Evolutionary conservation across 2,797 vertebrate species (phyloP), one percentile per base, ranked within the genome.

Genomic region (Okamejei kenojei): DNA sequence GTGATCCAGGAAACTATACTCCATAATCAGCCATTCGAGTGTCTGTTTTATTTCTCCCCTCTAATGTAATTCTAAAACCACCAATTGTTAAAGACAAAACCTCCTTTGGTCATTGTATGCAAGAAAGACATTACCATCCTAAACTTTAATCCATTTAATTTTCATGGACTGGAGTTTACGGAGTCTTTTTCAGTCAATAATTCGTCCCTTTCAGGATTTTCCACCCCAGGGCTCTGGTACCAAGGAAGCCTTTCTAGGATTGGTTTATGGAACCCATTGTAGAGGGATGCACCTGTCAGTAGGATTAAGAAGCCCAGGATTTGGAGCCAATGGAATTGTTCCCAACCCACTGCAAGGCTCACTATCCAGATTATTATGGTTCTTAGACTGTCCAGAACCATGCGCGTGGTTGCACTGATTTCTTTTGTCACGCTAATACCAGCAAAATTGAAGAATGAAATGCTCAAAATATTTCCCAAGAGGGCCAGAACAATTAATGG

Each of bases 401-500:
- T 99, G 93, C 98, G 97, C 5, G 98, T 99, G 95, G 98, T 99
- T 95, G 98, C 98, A 5, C 98, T 99, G 94, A 99, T 97, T 95
- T 99, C 98, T 93, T 98, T 99, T 71, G 98, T 99, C 95, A 99
- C 98, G 0, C 98, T 99, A 96, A 99, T 97, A 79, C 98, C 98
- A 0, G 98, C 98, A 0, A 98, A 99, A 96, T 99, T 99, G 96
- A 99, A 99, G 97, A 99, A 99, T 93, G 98, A 97, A 7, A 99
- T 99, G 96, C 98, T 99, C 94, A 97, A 96, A 0, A 98, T 97
- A 96, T 98, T 99, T 54, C 97, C 98, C 94, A 98, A 95, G 93
- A 99, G 95, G 0, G 98, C 98, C 94, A 98, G 5, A 0, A 97
- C 7, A 65, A 99, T 98, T 65, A 98, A 97, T 0, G 98, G 98